These are phyloP conservation scores for Pterocles orientalis DNA, from an alignment of 2,113 vertebrate genomes.

Conservation along the genomic window DNA sequence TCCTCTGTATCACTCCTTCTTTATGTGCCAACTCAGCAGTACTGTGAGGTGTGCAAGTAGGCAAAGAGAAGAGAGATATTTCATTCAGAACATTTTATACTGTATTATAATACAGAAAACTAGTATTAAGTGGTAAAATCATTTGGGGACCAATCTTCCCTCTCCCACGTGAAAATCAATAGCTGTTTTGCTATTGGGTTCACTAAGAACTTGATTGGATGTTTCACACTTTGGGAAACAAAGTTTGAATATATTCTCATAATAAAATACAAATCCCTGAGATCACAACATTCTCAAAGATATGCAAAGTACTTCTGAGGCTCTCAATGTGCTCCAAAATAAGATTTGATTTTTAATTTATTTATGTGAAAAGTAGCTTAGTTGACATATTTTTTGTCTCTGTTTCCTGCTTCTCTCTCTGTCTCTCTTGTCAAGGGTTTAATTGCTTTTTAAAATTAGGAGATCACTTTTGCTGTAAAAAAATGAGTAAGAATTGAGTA, in stretches of 20 bases:
- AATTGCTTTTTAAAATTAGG: background rate
- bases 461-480: background rate
- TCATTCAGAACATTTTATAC: constrained; percentile 11
- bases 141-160: background rate
- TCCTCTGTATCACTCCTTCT: background rate
- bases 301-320: background rate
- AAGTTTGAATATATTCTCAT: background rate
- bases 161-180: background rate
- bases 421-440: background rate
- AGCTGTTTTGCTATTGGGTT: background rate
- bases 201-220: background rate
- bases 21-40: background rate
- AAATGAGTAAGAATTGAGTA: background rate
- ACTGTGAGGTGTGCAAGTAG: background rate
- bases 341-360: background rate
- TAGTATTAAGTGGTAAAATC: background rate
- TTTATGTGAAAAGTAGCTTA: background rate
- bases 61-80: background rate
- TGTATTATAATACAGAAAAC: background rate
- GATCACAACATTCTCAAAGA: constrained; percentile 8
- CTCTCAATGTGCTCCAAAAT: background rate
- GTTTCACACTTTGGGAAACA: background rate
- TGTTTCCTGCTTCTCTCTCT: background rate
- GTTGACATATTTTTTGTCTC: background rate
- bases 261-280: background rate